These are phyloP conservation scores for Doris montereyensis DNA, from an alignment of 2,888 invertebrate species.

Conservation along the genomic window DNA sequence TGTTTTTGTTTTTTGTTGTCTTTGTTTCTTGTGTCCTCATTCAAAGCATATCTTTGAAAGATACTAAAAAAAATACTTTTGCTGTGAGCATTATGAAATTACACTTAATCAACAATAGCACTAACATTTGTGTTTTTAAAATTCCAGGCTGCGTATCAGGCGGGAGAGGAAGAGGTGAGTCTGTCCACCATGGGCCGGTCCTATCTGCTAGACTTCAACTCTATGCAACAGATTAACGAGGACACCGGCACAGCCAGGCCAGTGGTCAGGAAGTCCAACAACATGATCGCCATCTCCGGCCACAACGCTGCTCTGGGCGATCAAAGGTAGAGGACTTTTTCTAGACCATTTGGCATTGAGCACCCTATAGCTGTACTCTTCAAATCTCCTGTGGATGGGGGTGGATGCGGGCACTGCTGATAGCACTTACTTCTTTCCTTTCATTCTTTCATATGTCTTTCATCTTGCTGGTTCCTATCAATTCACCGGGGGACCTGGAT, in stretches of 20 bases:
- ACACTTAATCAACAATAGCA: no score
- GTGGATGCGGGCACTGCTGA: not conserved
- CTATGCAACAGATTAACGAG: slow-evolving; percentile 99
- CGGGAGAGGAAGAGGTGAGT: slow-evolving; percentile 95
- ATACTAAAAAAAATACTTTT: no score
- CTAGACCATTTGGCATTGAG: no score
- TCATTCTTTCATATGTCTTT: no score
- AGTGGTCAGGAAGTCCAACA: slow-evolving; percentile 79
- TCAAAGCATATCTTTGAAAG: no score
- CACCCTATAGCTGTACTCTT: no score
- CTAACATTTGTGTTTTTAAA: no score
- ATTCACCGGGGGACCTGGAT: not conserved
- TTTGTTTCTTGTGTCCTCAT: no score
- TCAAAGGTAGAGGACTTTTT: slow-evolving; percentile 3
- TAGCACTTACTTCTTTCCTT: no score
- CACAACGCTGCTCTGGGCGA: slow-evolving; percentile 44
- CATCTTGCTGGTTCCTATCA: not conserved
- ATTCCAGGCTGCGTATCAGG: slow-evolving; percentile 86
- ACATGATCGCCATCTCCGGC: slow-evolving; percentile 54
- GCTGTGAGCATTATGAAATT: no score
- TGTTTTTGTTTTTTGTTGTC: no score
- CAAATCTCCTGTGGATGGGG: not conserved
- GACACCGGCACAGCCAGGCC: slow-evolving; percentile 95
- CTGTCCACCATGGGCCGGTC: slow-evolving; percentile 92
- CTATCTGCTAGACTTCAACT: slow-evolving; percentile 95